Percentiles rank a stretch among this genome's conserved stretches.
Evolutionary conservation across 2,888 invertebrate species (phyloP).

Genomic region (Apamea anceps): DNA sequence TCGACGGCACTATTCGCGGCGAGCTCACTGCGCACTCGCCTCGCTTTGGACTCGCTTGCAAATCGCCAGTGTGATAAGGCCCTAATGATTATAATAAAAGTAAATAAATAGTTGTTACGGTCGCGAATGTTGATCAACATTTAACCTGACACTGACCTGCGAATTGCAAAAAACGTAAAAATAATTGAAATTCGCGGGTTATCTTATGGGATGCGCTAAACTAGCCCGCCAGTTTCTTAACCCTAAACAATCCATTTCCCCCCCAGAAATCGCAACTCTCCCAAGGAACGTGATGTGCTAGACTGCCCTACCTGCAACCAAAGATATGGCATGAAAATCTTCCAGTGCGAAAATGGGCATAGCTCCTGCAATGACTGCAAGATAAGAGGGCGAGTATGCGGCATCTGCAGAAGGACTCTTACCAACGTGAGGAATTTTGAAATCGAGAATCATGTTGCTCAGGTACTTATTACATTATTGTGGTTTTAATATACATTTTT

Average conservation of each 20-base stretch:
- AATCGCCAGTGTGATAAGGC: too few species aligned
- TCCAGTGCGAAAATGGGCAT: constrained; percentile 71
- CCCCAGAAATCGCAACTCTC: constrained; percentile 35
- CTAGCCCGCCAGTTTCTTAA: neutral
- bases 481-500: neutral
- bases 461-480: constrained; percentile 28
- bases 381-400: constrained; percentile 27
- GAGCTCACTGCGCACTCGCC: too few species aligned
- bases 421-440: constrained; percentile 76
- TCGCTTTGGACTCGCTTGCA: too few species aligned
- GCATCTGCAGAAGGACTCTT: constrained; percentile 69
- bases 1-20: too few species aligned
- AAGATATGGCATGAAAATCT: constrained; percentile 72
- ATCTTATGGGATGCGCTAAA: neutral
- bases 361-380: constrained; percentile 51
- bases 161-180: neutral
- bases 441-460: constrained; percentile 71
- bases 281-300: constrained; percentile 55
- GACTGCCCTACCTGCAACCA: constrained; percentile 76
- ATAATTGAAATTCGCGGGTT: neutral
- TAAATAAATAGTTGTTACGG: neutral
- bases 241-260: neutral
- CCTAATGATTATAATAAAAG: neutral
- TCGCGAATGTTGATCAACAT: neutral
- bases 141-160: neutral